Base-by-base conservation (phyloP, 2,888 invertebrate genomes). In the Ichneumon xanthorius region DNA sequence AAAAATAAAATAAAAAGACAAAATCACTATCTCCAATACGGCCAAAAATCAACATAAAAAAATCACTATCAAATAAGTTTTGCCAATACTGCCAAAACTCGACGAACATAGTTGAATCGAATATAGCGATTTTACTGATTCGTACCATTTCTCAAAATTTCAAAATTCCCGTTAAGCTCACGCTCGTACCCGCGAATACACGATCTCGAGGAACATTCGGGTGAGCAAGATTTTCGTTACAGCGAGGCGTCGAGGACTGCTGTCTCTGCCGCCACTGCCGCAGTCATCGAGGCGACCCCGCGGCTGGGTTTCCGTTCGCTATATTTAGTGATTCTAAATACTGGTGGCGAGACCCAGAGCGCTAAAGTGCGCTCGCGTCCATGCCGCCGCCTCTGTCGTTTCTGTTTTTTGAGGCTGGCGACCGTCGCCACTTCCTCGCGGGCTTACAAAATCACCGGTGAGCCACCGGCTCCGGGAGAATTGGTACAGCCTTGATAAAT, bases 281-380 rank as follows among this genome's bases (percentile, higher is more conserved):
- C 73, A 83, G 77, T 80, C 76, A 45, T 84, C 79, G 82, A 76
- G 71, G 65, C 82, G 80, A 75, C 88, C 87, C 86, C 85, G 83
- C 75, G 80, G 87, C 91, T 90, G 91, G 91, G 92, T 92, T 92
- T 91, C 85, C 91, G 89, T 90, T 90, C 86, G 92, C 92, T 93
- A 93, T 93, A 93, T 93, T 93, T 93, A 93, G 93, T 90, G 89
- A 88, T 89, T 89, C 90, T 89, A 90, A 90, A 92, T 92, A 91
- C 91, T 91, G 90, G 90, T 89, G 89, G 84, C 88, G 85, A 87
- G 86, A 86, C 88, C 83, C 86, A 86, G 86, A 86, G 82, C 85
- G 84, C 85, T 58, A 77, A 86, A 86, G 77, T 78, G 75, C 86
- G 82, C 85, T 87, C 87, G 79, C 78, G 77, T 45, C 53, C 61